Base-by-base conservation (phyloP, 2,113 vertebrate species). In the Tachuris rubrigastra region DNA sequence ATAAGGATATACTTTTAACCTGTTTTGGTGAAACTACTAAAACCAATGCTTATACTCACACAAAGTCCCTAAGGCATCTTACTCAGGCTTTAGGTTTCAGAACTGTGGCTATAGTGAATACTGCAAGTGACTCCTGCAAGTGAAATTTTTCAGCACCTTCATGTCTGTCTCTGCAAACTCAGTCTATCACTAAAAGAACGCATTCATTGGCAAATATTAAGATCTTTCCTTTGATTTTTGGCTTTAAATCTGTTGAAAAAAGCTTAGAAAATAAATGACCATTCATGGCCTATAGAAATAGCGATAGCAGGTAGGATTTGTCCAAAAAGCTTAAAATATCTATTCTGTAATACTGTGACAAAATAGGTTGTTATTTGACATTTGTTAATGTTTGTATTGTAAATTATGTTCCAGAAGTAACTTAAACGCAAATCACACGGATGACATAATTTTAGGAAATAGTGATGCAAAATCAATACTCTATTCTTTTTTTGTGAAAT, bases 101-200 rank as follows among this genome's bases (percentile, higher is more conserved):
- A 66, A n/a, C n/a, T 24, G 7, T 82, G 85, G 13, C 28, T 82
- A 5, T 53, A 28, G 37, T 16, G 28, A 82, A 81, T 33, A 47
- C 2, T 2, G 2, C 5, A 14, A n/a, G 11, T 41, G 47, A 82
- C n/a, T 33, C 52, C 2, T 2, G 2, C 5, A 14, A n/a, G 11
- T 41, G 47, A 82, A 49, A 28, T 53, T 66, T 76, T 19, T 44
- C 41, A 68, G 9, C 31, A 73, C 0, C 5, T 56, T 27, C 35
- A 5, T 18, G 8, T 24, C 28, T 60, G 9, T 27, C 8, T 69
- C 24, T 77, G 11, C 15, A 77, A 74, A 33, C 8, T 55, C 4
- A 31, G 7, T 12, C 37, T 65, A 4, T 50, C 14, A 28, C 13
- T 52, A 35, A 60, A 93, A 47, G 21, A 74, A 3, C 15, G 21